Conservation (phyloP, 2,797 vertebrate species). For the Chromobotia macracanthus region DNA sequence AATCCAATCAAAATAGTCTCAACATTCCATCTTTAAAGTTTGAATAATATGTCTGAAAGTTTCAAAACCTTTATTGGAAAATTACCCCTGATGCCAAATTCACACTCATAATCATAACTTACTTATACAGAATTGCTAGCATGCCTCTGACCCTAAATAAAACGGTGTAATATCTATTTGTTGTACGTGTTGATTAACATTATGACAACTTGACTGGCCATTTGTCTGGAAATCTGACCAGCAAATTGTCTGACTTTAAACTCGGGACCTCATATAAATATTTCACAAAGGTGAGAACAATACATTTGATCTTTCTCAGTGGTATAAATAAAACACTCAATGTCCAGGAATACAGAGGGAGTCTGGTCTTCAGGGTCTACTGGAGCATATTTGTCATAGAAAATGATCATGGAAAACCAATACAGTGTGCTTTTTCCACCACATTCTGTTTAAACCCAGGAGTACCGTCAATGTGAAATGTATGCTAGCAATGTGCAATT, state of each 20-base stretch:
- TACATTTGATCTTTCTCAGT: constrained; percentile 35
- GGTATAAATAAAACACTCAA: constrained; percentile 29
- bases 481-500: constrained; percentile 42
- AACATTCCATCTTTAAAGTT: constrained; percentile 46
- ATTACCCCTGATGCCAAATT: constrained; percentile 37
- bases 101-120: constrained; percentile 29
- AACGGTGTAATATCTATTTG: background rate
- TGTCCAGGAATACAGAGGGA: constrained; percentile 31
- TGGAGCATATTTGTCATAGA: constrained; percentile 39
- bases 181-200: constrained; percentile 1
- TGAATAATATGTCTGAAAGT: constrained; percentile 57
- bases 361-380: constrained; percentile 33
- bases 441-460: constrained; percentile 46
- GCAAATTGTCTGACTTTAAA: constrained; percentile 34
- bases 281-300: constrained; percentile 37
- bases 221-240: constrained; percentile 31
- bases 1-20: constrained; percentile 54
- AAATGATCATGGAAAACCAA: constrained; percentile 52
- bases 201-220: constrained; percentile 4
- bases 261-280: constrained; percentile 31
- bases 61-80: constrained; percentile 33
- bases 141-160: background rate
- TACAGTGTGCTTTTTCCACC: constrained; percentile 32
- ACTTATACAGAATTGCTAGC: constrained; percentile 35
- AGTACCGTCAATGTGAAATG: constrained; percentile 35